phyloP scores from a whole-genome alignment of 2,888 invertebrate genomes.

The Neoitamus cyanurus region DNA sequence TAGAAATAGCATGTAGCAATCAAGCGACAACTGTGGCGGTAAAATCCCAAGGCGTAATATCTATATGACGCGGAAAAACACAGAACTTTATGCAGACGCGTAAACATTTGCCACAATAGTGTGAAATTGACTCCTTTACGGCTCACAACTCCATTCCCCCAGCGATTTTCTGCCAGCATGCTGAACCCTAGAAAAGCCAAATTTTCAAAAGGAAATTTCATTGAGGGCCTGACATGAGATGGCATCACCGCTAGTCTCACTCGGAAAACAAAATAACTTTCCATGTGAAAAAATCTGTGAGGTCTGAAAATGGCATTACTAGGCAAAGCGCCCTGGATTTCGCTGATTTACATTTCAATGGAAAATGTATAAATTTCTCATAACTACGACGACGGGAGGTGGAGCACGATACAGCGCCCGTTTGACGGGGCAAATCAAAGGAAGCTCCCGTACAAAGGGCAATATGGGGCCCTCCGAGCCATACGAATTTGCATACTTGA shows the following conservation, averaged over 20 bases:
- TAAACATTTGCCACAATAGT: background rate
- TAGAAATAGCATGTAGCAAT: background rate
- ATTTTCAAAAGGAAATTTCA: background rate
- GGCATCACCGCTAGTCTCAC: background rate
- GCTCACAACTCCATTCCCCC: background rate
- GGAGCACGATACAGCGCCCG: background rate
- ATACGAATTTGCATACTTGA: background rate
- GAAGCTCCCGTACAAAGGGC: background rate
- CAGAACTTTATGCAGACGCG: background rate
- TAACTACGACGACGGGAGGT: background rate
- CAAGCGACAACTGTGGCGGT: background rate
- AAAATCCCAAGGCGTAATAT: background rate
- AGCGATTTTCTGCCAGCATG: background rate
- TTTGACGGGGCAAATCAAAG: conserved; percentile 12
- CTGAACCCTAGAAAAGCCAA: background rate
- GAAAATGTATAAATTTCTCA: conserved; percentile 23
- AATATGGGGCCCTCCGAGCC: background rate
- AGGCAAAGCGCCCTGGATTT: background rate
- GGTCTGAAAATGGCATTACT: background rate
- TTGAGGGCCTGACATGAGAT: background rate
- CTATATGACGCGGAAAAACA: background rate
- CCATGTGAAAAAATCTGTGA: background rate
- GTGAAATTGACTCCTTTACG: background rate
- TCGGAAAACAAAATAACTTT: background rate
- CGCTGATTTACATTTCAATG: conserved; percentile 21